These are phyloP conservation scores for Aphelinus atriplicis DNA, from an alignment of 1,140 invertebrate genomes.

Conservation along the genomic window DNA sequence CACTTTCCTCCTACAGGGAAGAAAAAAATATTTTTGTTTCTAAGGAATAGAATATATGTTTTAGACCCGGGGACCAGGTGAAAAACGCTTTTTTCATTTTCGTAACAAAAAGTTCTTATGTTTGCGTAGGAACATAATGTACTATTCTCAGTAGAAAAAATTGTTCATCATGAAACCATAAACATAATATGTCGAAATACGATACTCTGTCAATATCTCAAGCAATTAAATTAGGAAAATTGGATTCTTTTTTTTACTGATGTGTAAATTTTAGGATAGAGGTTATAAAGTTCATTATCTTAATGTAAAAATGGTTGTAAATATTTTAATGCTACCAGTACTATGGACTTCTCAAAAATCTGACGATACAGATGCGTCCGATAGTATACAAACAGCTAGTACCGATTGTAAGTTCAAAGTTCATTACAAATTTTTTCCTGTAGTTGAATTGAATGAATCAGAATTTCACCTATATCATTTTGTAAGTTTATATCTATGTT, in stretches of 20 bases:
- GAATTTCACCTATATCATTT: neutral
- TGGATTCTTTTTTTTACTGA: neutral
- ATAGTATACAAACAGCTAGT: conserved; percentile 63
- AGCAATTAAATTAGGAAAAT: neutral
- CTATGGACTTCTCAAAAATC: conserved; percentile 65
- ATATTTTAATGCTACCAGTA: conserved; percentile 58
- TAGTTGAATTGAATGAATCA: neutral
- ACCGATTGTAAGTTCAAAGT: conserved; percentile 61
- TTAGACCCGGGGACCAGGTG: too few relatives aligned
- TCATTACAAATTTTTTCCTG: conserved; percentile 18
- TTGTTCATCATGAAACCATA: too few relatives aligned
- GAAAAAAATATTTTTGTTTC: too few relatives aligned
- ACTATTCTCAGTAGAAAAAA: too few relatives aligned
- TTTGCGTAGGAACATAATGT: too few relatives aligned
- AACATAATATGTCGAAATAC: too few relatives aligned
- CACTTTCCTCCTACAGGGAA: too few relatives aligned
- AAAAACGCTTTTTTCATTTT: too few relatives aligned
- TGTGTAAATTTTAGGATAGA: neutral
- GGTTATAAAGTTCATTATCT: too few relatives aligned
- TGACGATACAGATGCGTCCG: conserved; percentile 65
- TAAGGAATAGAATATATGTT: too few relatives aligned
- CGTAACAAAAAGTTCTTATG: too few relatives aligned
- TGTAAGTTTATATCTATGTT: too few relatives aligned
- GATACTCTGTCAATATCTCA: neutral
- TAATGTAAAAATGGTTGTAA: conserved; percentile 8